A percentile compares a stretch with the other conserved stretches of the same genome.
These are phyloP conservation scores for Drosophila anomalata DNA, from an alignment of 2,888 invertebrate species.

Conservation along the genomic window DNA sequence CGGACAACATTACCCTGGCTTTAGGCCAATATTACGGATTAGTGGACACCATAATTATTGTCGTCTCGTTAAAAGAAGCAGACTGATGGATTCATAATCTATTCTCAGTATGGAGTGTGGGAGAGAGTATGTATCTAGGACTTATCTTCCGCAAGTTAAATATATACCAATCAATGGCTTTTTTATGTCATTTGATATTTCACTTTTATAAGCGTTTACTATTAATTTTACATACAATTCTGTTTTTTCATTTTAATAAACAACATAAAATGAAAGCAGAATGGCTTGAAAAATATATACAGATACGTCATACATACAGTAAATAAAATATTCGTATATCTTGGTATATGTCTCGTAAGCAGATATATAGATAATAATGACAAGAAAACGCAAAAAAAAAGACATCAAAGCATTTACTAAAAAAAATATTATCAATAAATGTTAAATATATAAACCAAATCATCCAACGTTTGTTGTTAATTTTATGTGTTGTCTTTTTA, in stretches of 20 bases:
- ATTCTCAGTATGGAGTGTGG: too few relatives aligned
- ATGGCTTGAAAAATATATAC: background rate
- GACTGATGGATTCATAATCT: background rate
- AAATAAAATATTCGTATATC: background rate
- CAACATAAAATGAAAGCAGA: background rate
- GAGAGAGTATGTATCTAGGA: too few relatives aligned
- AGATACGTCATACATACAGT: background rate
- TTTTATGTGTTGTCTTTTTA: background rate
- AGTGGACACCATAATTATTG: background rate
- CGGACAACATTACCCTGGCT: too few relatives aligned
- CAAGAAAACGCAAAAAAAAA: conserved; percentile 36
- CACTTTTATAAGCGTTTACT: background rate
- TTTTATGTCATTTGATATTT: background rate
- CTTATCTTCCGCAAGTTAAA: too few relatives aligned
- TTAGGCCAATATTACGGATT: too few relatives aligned
- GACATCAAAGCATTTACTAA: conserved; percentile 51
- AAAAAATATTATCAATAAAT: conserved; percentile 69
- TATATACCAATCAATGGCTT: background rate
- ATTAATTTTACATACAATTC: background rate
- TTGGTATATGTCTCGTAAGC: too few relatives aligned
- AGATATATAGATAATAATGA: conserved; percentile 25
- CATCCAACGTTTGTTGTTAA: background rate
- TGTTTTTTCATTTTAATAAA: background rate
- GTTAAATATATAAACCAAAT: conserved; percentile 66
- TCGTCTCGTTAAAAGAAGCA: background rate